Percentiles rank a stretch among this genome's conserved stretches.
Conservation (phyloP, 1,140 invertebrate species). For the Aphis gossypii region DNA sequence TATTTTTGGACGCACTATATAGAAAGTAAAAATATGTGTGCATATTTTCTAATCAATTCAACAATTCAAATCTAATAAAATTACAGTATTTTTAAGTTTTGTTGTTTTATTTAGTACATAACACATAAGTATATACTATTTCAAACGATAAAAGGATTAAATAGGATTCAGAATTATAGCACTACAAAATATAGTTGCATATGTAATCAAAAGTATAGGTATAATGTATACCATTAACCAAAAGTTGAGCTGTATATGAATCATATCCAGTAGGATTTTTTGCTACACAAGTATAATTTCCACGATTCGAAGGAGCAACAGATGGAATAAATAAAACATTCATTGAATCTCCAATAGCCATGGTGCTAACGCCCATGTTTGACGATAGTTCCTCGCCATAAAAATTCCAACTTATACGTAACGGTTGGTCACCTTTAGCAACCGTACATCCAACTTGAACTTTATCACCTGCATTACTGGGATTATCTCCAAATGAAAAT, state of each 20-base stretch:
- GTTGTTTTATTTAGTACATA: not conserved
- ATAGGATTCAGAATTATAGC: not conserved
- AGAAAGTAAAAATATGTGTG: not conserved
- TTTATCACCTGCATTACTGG: constrained; percentile 72
- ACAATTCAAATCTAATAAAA: not conserved
- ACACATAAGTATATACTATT: not conserved
- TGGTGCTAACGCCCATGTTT: constrained; percentile 69
- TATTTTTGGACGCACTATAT: constrained; percentile 71
- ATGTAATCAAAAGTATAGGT: not conserved
- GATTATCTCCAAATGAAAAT: constrained; percentile 71
- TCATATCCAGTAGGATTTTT: constrained; percentile 72
- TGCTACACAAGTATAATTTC: constrained; percentile 77
- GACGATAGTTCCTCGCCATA: constrained; percentile 67
- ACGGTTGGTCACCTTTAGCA: constrained; percentile 73
- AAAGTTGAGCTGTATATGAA: constrained; percentile 70
- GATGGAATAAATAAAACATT: constrained; percentile 80
- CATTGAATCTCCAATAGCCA: constrained; percentile 73
- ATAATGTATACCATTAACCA: constrained; percentile 70
- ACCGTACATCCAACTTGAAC: constrained; percentile 70
- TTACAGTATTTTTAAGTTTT: not conserved
- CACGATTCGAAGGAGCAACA: constrained; percentile 77
- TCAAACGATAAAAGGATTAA: constrained; percentile 15
- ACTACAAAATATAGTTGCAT: not conserved
- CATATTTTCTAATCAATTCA: not conserved
- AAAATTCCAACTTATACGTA: constrained; percentile 75